These are phyloP conservation scores for Trogon melanurus DNA, from an alignment of 2,113 vertebrate species.

Conservation along the genomic window DNA sequence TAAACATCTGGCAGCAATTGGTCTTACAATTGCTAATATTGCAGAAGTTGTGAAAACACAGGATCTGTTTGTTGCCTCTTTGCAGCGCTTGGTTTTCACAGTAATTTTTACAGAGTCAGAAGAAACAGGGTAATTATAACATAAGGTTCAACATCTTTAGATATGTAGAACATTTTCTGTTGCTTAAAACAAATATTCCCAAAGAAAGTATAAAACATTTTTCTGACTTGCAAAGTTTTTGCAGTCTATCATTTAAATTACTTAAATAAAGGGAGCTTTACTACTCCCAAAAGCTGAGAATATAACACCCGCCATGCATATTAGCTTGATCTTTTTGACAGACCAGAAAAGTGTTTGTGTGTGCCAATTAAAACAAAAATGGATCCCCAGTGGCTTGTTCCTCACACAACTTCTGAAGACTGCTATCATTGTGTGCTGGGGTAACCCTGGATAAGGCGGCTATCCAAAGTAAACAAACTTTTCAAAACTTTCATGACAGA, in stretches of 20 bases:
- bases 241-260: constrained; percentile 86
- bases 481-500: constrained; percentile 85
- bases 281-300: constrained; percentile 83
- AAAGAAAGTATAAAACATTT: constrained; percentile 83
- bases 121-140: constrained; percentile 77
- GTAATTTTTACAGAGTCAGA: constrained; percentile 61
- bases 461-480: constrained; percentile 88
- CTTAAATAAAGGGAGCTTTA: constrained; percentile 88
- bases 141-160: constrained; percentile 81
- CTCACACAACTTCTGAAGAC: constrained; percentile 81
- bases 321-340: constrained; percentile 85
- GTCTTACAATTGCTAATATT: constrained; percentile 40
- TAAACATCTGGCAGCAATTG: constrained; percentile 73
- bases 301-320: constrained; percentile 84
- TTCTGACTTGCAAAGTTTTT: constrained; percentile 85
- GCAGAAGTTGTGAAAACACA: constrained; percentile 55
- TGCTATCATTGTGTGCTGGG: constrained; percentile 84
- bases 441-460: constrained; percentile 81
- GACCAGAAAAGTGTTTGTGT: constrained; percentile 81
- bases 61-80: constrained; percentile 62
- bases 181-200: constrained; percentile 85
- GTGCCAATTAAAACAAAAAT: constrained; percentile 87
- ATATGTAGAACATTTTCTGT: constrained; percentile 80
- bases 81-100: constrained; percentile 62
- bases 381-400: constrained; percentile 81